phyloP scores from a whole-genome alignment of 92 coral and sea anemone genomes.

The Blastomussa wellsi region DNA sequence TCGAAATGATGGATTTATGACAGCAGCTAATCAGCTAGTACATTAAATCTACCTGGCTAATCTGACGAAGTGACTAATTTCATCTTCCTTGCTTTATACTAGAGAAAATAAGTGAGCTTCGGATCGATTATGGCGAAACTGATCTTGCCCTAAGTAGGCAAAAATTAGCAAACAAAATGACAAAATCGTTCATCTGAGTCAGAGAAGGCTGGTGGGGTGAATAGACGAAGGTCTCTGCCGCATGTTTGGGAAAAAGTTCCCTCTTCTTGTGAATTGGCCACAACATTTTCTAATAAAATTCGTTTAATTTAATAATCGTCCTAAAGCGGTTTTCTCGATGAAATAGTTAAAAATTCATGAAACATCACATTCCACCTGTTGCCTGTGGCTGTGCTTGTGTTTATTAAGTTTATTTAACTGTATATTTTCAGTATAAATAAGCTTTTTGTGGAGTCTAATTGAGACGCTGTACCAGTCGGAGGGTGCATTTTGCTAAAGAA shows the following conservation, averaged over 20 bases:
- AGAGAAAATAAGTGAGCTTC: no score
- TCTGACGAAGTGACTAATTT: neutral
- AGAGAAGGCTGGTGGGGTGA: no score
- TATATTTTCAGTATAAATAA: constrained; percentile 14
- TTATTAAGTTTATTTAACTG: constrained; percentile 6
- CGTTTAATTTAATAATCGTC: neutral
- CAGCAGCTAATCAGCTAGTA: neutral
- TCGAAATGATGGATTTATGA: no score
- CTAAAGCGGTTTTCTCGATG: constrained; percentile 1
- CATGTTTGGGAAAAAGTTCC: neutral
- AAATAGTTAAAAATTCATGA: constrained; percentile 17
- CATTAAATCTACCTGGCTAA: neutral
- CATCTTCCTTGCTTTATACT: neutral
- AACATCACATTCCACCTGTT: constrained; percentile 31
- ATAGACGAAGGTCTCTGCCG: no score
- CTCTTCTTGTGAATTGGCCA: neutral
- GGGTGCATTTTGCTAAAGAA: neutral
- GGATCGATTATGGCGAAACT: no score
- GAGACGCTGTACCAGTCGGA: neutral
- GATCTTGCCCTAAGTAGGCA: no score
- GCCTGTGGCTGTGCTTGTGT: constrained; percentile 30
- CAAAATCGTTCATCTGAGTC: no score
- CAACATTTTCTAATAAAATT: neutral
- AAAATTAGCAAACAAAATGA: no score
- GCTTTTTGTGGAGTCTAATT: constrained; percentile 2